Conservation (phyloP, 1,140 invertebrate species). For the Drosophila funebris region DNA sequence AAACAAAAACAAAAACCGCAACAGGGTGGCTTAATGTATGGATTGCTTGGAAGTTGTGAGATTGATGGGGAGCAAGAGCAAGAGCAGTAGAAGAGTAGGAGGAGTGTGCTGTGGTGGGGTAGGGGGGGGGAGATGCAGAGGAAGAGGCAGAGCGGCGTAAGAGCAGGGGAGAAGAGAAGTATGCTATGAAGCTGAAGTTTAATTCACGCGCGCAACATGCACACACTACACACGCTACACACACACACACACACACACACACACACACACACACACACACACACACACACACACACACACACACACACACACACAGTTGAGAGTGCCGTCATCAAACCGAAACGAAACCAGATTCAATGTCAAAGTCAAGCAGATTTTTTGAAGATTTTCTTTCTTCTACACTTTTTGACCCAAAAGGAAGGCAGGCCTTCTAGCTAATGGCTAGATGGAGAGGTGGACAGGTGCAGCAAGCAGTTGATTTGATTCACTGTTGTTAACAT, state of each 20-base stretch:
- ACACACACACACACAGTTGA: constrained; percentile 18
- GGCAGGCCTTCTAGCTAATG: constrained; percentile 18
- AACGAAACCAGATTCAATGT: constrained; percentile 40
- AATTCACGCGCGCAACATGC: constrained; percentile 32
- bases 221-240: constrained; percentile 1
- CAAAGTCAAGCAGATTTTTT: constrained; percentile 17
- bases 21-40: constrained; percentile 31
- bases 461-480: neutral
- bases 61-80: constrained; percentile 2
- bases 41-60: constrained; percentile 8
- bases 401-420: neutral
- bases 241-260: neutral
- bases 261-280: too few relatives aligned
- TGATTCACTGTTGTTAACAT: neutral
- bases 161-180: neutral
- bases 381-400: neutral
- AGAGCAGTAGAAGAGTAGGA: neutral
- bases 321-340: constrained; percentile 47
- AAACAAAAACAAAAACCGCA: neutral
- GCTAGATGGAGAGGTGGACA: neutral
- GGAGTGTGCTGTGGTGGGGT: too few relatives aligned
- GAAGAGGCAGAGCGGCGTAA: neutral
- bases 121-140: neutral
- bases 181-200: constrained; percentile 23
- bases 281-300: constrained; percentile 1